Evolutionary conservation across 2,888 invertebrate genomes (phyloP), one percentile per base, ranked within the genome.

Genomic region (Formica aserva): DNA sequence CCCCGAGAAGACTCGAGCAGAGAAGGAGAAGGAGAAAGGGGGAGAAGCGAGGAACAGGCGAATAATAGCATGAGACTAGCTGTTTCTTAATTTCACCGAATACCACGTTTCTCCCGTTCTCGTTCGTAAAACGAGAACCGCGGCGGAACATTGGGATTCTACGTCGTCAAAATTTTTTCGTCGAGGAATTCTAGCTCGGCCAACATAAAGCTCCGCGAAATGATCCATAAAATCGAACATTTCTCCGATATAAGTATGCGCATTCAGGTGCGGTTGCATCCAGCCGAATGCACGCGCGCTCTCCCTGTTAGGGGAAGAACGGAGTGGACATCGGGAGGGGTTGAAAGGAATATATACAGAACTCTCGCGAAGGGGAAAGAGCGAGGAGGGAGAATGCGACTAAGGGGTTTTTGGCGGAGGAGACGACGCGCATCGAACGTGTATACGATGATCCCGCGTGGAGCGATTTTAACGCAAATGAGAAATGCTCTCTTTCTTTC

Each of bases 391-490:
- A 26, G 35, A 26, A 15, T 35, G 38, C 3, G 9, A 62, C 29
- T 18, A 13, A n/a, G 38, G n/a, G 65, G 0, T 52, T 52, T 52
- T n/a, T 3, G 57, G 3, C 45, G 60, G n/a, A 5, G 52, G 41
- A 18, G 66, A 87, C 41, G 29, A 57, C 66, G 62, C 57, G 66
- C 60, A 71, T 8, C 52, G 72, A 57, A 11, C 62, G 52, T 13
- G 63, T 83, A 48, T 72, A 62, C 82, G 82, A 52, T n/a, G n/a
- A 69, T 76, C 22, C 38, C 67, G 29, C 22, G n/a, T 26, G 66
- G 85, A 88, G 87, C 88, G 87, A 90, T 92, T 93, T 92, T 91
- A 90, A 92, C 89, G 89, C 88, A 91, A 92, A 93, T 92, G 92
- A 91, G 91, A 91, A 91, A 91, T 91, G 85, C 67, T 52, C 8